Conservation (phyloP, 2,888 invertebrate genomes). For the Chrysina gloriosa region DNA sequence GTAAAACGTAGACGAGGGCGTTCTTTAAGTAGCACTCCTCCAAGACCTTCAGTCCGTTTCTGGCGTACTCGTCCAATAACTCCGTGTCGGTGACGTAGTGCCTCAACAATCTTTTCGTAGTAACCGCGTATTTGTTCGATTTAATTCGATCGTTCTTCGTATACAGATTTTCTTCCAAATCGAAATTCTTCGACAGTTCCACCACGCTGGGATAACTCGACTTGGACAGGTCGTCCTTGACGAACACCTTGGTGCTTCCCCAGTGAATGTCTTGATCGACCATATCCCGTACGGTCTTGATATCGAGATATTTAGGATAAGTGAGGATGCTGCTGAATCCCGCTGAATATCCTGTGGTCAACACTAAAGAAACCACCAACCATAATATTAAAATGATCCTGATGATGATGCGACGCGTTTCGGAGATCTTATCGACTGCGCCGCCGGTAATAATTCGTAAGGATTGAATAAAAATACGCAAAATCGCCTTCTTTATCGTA, state of each 20-base stretch:
- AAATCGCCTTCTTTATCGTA: too few relatives aligned
- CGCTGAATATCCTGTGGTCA: slow-evolving; percentile 46
- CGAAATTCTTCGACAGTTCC: not conserved
- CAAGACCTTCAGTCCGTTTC: slow-evolving; percentile 47
- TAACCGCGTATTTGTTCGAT: slow-evolving; percentile 40
- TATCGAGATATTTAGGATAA: slow-evolving; percentile 40
- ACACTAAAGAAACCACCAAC: slow-evolving; percentile 41
- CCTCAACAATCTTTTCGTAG: slow-evolving; percentile 47
- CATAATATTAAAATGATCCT: slow-evolving; percentile 42
- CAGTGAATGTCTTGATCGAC: slow-evolving; percentile 42
- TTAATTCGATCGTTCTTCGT: slow-evolving; percentile 6
- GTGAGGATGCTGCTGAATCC: slow-evolving; percentile 47
- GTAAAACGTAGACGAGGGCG: slow-evolving; percentile 49
- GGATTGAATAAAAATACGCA: not conserved
- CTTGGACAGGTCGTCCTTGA: not conserved
- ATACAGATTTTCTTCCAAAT: not conserved
- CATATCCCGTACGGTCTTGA: slow-evolving; percentile 47
- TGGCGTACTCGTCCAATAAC: slow-evolving; percentile 44
- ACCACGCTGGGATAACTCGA: not conserved
- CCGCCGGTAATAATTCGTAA: too few relatives aligned
- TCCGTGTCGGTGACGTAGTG: slow-evolving; percentile 50
- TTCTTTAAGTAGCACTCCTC: slow-evolving; percentile 48
- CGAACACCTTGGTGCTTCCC: slow-evolving; percentile 10
- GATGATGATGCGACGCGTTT: slow-evolving; percentile 22
- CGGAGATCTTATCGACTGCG: too few relatives aligned